Conservation (phyloP, 64 coral and sea anemone genomes). For the Hydrozoanthus tunicans region DNA sequence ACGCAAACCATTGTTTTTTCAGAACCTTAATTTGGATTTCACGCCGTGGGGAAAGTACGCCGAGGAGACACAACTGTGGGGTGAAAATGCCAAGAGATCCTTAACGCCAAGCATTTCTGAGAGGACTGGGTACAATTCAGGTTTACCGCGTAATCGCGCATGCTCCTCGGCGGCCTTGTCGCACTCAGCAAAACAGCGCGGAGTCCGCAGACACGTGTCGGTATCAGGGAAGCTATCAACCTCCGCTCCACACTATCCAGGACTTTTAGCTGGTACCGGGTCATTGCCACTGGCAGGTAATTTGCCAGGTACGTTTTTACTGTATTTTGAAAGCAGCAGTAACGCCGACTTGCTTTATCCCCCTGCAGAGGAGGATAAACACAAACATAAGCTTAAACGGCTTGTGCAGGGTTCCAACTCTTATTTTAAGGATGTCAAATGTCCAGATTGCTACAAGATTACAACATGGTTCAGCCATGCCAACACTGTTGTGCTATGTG, state of each 20-base stretch:
- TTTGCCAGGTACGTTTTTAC: not conserved
- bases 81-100: slow-evolving; percentile 67
- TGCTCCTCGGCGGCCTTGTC: slow-evolving; percentile 29
- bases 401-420: slow-evolving; percentile 98
- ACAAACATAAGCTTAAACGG: slow-evolving; percentile 92
- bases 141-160: slow-evolving; percentile 7
- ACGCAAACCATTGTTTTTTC: not conserved
- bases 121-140: not conserved
- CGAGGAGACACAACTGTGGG: slow-evolving; percentile 91
- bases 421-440: slow-evolving; percentile 99
- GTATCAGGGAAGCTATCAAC: slow-evolving; percentile 61
- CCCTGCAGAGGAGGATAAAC: slow-evolving; percentile 87
- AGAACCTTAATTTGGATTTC: slow-evolving; percentile 73
- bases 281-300: not conserved
- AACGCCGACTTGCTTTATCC: slow-evolving; percentile 84
- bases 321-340: too few species aligned
- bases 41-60: slow-evolving; percentile 96
- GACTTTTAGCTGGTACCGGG: not conserved
- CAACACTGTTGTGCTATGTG: slow-evolving; percentile 92
- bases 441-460: slow-evolving; percentile 98
- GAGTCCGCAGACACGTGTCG: slow-evolving; percentile 36
- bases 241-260: slow-evolving; percentile 67
- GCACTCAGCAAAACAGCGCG: not conserved
- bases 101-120: slow-evolving; percentile 19
- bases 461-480: slow-evolving; percentile 99